phyloP scores from a whole-genome alignment of 2,888 invertebrate genomes.

The Oscheius onirici region DNA sequence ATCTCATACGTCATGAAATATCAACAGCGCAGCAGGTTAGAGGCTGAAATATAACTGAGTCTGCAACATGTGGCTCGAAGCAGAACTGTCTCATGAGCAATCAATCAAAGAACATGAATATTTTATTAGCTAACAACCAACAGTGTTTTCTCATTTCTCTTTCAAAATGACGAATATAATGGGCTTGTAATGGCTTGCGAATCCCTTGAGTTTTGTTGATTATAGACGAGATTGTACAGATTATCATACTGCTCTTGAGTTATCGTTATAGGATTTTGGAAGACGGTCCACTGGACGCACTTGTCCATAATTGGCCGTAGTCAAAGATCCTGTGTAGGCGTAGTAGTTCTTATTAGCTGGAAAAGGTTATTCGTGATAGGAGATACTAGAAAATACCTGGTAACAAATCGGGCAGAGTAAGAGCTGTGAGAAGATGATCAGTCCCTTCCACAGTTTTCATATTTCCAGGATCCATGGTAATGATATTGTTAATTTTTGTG shows the following conservation, averaged over 20 bases:
- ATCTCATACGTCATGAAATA: no score
- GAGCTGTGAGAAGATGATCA: neutral
- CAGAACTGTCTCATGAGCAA: no score
- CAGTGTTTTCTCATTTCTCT: no score
- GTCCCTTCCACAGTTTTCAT: neutral
- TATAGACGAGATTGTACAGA: neutral
- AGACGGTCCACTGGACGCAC: constrained; percentile 72
- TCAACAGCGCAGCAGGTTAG: no score
- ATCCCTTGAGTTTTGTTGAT: neutral
- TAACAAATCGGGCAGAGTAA: neutral
- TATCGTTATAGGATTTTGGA: constrained; percentile 71
- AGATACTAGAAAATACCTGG: neutral
- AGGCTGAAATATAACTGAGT: no score
- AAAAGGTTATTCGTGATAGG: neutral
- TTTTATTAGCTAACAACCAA: neutral
- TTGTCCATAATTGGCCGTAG: constrained; percentile 72
- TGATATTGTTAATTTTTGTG: no score
- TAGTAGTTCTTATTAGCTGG: constrained; percentile 69
- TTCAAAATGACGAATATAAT: neutral
- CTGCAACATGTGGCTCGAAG: no score
- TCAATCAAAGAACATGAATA: no score
- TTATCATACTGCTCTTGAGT: constrained; percentile 50
- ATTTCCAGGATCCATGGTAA: no score
- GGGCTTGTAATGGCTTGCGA: neutral
- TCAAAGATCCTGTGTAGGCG: constrained; percentile 72